Conservation (phyloP, 2,888 invertebrate genomes). For the Dynastes maya region DNA sequence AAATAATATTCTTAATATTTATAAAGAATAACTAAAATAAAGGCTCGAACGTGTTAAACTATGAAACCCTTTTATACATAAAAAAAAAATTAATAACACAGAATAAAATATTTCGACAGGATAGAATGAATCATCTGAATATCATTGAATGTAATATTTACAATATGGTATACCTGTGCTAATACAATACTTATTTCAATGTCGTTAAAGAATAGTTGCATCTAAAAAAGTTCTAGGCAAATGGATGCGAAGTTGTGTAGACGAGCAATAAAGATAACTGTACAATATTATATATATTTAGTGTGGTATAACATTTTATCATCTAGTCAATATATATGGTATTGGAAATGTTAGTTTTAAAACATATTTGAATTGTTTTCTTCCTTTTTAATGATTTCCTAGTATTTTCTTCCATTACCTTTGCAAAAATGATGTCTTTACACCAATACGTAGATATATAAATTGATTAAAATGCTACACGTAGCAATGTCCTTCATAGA, state of each 20-base stretch:
- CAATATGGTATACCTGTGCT: constrained; percentile 4
- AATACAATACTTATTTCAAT: constrained; percentile 3
- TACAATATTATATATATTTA: not conserved
- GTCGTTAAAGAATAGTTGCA: not conserved
- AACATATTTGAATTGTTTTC: too few species aligned
- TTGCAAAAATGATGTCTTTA: too few species aligned
- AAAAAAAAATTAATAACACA: not conserved
- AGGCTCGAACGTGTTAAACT: not conserved
- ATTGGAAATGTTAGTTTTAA: not conserved
- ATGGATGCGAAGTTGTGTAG: not conserved
- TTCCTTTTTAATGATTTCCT: too few species aligned
- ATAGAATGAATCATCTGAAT: not conserved
- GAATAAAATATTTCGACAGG: not conserved
- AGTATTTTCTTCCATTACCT: too few species aligned
- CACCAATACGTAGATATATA: too few species aligned
- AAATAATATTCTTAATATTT: not conserved
- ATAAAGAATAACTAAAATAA: not conserved
- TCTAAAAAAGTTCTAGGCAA: constrained; percentile 4
- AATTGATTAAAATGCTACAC: too few species aligned
- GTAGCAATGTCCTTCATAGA: too few species aligned
- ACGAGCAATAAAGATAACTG: constrained; percentile 8
- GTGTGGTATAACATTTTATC: constrained; percentile 2
- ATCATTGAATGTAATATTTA: not conserved
- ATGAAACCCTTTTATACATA: constrained; percentile 9
- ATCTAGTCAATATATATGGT: not conserved